phyloP scores from a whole-genome alignment of 2,797 vertebrate genomes.

The Aphelocoma californica region DNA sequence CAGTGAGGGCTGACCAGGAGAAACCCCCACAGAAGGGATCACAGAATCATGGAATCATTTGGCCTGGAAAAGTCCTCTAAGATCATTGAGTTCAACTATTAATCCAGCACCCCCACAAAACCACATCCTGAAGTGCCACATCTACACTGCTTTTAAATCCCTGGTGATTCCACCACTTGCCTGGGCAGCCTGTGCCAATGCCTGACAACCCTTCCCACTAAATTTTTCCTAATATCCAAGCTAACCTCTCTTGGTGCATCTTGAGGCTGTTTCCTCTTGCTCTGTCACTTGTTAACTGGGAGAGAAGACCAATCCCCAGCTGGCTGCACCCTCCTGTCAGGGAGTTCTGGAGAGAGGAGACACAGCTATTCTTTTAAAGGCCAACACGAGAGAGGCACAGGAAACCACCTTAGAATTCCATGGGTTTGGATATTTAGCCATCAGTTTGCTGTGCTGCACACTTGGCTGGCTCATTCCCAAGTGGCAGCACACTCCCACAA shows the following conservation, averaged over 20 bases:
- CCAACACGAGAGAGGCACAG: fast-evolving
- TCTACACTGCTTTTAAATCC: neutral
- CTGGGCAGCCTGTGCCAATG: neutral
- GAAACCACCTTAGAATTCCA: neutral
- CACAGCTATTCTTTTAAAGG: neutral
- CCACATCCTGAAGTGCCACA: neutral
- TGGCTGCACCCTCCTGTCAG: neutral
- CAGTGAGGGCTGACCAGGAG: neutral
- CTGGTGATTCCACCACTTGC: neutral
- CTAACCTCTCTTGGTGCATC: neutral
- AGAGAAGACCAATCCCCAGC: neutral
- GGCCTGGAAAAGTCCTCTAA: neutral
- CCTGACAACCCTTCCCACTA: neutral
- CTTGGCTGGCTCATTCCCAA: neutral
- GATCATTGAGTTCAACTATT: neutral
- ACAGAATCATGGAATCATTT: neutral
- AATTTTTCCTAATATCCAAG: neutral
- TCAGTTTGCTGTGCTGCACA: neutral
- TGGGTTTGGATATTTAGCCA: neutral
- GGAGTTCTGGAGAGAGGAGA: neutral
- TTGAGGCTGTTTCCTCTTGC: neutral
- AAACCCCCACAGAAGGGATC: fast-evolving
- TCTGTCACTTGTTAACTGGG: neutral
- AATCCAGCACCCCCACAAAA: neutral
- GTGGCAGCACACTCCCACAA: neutral